Percentiles rank a stretch among this genome's conserved stretches.
Conservation (phyloP, 2,797 vertebrate genomes). For the Pseudochaenichthys georgianus region DNA sequence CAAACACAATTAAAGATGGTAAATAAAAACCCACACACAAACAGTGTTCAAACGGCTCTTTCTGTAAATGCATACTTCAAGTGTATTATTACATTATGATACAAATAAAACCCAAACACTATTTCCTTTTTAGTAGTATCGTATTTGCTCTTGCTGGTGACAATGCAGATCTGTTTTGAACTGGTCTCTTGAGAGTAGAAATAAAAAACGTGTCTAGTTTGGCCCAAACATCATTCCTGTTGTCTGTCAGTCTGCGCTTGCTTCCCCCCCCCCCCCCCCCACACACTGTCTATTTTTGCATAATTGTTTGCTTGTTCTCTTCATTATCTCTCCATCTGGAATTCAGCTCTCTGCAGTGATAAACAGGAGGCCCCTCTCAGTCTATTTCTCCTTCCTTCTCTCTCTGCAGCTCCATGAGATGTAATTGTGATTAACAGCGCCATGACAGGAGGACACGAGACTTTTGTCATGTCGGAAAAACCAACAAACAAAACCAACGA, state of each 20-base stretch:
- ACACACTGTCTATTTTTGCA: constrained; percentile 79
- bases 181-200: constrained; percentile 21
- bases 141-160: neutral
- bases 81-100: constrained; percentile 31
- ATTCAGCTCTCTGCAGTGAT: constrained; percentile 81
- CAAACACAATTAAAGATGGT: neutral
- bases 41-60: neutral
- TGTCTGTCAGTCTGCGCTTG: constrained; percentile 77
- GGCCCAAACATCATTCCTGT: constrained; percentile 39
- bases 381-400: constrained; percentile 64
- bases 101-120: constrained; percentile 73
- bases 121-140: constrained; percentile 64
- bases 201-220: constrained; percentile 46
- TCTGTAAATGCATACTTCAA: neutral
- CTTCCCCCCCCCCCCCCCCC: constrained; percentile 17
- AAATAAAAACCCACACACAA: constrained; percentile 17
- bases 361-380: constrained; percentile 80
- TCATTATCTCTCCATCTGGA: constrained; percentile 84
- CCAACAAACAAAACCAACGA: constrained; percentile 81
- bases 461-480: constrained; percentile 70
- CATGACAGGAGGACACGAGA: constrained; percentile 75
- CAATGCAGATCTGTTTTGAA: constrained; percentile 9
- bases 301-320: constrained; percentile 84
- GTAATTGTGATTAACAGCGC: constrained; percentile 75
- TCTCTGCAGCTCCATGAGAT: constrained; percentile 70